Evolutionary conservation across 2,113 vertebrate genomes (phyloP).

Genomic region (Poecilia latipinna): DNA sequence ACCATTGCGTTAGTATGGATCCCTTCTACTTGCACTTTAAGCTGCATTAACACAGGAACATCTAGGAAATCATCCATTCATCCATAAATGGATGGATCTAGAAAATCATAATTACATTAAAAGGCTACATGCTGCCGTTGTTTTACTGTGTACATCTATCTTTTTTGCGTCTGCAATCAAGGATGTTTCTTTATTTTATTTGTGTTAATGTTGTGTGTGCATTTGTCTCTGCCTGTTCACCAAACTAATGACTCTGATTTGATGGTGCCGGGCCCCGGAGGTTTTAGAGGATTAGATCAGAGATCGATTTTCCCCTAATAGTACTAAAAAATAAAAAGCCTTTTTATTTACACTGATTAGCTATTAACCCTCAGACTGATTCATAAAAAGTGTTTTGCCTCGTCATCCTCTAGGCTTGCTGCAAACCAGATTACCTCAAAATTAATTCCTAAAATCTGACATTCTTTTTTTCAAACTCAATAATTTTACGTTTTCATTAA

Average conservation of each 20-base stretch:
- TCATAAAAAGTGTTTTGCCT: neutral
- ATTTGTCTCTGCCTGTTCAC: constrained; percentile 3
- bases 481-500: neutral
- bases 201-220: constrained; percentile 1
- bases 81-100: too few species aligned
- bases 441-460: neutral
- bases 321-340: constrained; percentile 56
- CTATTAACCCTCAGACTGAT: neutral
- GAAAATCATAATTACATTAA: constrained; percentile 44
- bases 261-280: constrained; percentile 17
- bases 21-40: constrained; percentile 44
- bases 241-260: constrained; percentile 31
- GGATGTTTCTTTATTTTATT: neutral
- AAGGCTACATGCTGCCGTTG: constrained; percentile 14
- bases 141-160: constrained; percentile 9
- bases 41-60: constrained; percentile 62
- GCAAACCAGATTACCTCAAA: neutral
- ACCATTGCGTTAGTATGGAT: constrained; percentile 65
- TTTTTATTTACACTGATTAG: constrained; percentile 64
- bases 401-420: neutral
- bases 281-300: constrained; percentile 48
- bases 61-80: constrained; percentile 1
- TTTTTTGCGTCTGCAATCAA: neutral
- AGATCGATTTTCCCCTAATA: constrained; percentile 64
- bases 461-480: neutral